Percentiles rank a stretch among this genome's conserved stretches.
Conservation (phyloP, 2,888 invertebrate genomes). For the Parnassius glacialis region DNA sequence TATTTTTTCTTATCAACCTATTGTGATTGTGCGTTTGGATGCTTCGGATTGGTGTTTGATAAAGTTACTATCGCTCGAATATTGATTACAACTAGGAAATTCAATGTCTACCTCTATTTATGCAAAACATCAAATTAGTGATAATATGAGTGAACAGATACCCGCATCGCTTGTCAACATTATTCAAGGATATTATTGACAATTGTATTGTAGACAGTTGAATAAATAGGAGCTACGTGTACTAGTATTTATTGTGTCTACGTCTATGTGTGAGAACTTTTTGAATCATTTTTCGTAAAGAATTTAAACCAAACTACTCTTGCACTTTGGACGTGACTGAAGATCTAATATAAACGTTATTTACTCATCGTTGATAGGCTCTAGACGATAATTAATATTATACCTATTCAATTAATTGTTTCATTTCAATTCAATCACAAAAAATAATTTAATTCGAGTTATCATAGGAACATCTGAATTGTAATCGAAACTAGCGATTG, state of each 20-base stretch:
- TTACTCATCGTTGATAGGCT: too few relatives aligned
- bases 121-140: slow-evolving; percentile 2
- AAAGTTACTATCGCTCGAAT: slow-evolving; percentile 22
- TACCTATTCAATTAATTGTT: too few relatives aligned
- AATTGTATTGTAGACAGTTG: slow-evolving; percentile 30
- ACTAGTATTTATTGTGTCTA: background rate
- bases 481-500: too few relatives aligned
- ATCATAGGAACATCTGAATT: too few relatives aligned
- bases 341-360: too few relatives aligned
- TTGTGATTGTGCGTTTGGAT: slow-evolving; percentile 33
- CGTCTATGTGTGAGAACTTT: background rate
- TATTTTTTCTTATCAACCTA: slow-evolving; percentile 56
- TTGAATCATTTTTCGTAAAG: too few relatives aligned
- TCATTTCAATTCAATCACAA: too few relatives aligned
- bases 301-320: too few relatives aligned
- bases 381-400: too few relatives aligned
- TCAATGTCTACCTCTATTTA: slow-evolving; percentile 10
- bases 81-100: slow-evolving; percentile 22
- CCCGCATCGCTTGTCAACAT: slow-evolving; percentile 23
- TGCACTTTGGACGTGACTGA: too few relatives aligned
- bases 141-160: slow-evolving; percentile 9
- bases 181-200: slow-evolving; percentile 22
- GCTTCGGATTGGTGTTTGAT: slow-evolving; percentile 45
- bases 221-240: slow-evolving; percentile 25
- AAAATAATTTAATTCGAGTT: too few relatives aligned